Evolutionary conservation across 2,797 vertebrate species (phyloP).

Genomic region (Alauda arvensis): DNA sequence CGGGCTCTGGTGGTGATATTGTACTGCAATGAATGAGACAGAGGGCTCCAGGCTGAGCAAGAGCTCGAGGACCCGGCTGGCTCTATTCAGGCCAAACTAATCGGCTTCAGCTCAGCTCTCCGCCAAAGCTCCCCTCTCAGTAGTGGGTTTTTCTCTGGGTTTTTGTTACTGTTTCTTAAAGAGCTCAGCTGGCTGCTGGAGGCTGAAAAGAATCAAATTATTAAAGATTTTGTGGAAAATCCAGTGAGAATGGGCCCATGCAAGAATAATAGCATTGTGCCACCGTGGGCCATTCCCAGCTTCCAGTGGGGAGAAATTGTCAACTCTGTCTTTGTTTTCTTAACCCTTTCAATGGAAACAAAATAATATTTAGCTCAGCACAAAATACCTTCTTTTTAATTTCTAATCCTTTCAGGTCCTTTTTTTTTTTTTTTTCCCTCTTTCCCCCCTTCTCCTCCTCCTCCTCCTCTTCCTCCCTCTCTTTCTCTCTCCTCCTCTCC

Average conservation of each 20-base stretch:
- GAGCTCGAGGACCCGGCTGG: conserved; percentile 73
- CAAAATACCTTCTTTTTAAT: conserved; percentile 70
- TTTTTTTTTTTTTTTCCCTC: neutral
- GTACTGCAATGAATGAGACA: conserved; percentile 81
- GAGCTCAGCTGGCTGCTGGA: conserved; percentile 81
- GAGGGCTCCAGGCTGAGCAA: conserved; percentile 78
- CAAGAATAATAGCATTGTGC: conserved; percentile 79
- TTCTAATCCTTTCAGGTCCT: conserved; percentile 64
- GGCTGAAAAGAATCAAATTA: conserved; percentile 83
- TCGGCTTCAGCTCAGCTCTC: conserved; percentile 80
- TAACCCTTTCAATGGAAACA: conserved; percentile 75
- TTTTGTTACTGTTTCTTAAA: conserved; percentile 81
- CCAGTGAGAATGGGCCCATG: conserved; percentile 71
- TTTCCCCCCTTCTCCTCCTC: neutral
- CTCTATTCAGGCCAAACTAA: conserved; percentile 82
- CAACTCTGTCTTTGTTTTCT: conserved; percentile 71
- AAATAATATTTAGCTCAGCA: conserved; percentile 76
- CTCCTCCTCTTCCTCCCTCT: neutral
- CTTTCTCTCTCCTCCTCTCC: neutral
- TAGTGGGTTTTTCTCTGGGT: conserved; percentile 74
- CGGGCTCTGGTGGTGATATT: conserved; percentile 87
- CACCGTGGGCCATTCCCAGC: conserved; percentile 70
- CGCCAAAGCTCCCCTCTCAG: conserved; percentile 78
- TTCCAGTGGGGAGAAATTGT: conserved; percentile 71
- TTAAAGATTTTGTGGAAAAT: conserved; percentile 80